Evolutionary conservation across 2,888 invertebrate genomes (phyloP), one percentile per base, ranked within the genome.

Genomic region (Rhagonycha fulva): DNA sequence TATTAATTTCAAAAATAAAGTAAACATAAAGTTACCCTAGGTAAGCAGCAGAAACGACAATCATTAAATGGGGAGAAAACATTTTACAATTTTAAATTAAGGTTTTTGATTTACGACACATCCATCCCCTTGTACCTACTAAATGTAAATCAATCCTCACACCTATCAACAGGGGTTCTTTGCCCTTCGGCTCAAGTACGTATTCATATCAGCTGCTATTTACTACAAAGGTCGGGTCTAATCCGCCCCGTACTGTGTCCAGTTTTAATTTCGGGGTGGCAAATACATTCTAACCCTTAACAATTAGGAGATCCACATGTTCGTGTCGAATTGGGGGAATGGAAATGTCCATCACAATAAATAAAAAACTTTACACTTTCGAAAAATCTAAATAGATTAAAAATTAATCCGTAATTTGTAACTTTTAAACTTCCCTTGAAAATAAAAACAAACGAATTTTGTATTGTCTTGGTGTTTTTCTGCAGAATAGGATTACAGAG

Each of bases 231-330:
- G 82, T 78, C 72, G 78, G 71, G 73, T 79, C 79, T 83, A 81
- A 82, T 82, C 80, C 81, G 76, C 82, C 81, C 83, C 83, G 78
- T 76, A 81, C 81, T 79, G 83, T 75, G 81, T 80, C 83, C 80
- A 81, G 82, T 83, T 85, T 84, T 84, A 84, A 85, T 84, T 84
- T 82, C 78, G 78, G 84, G 83, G 83, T 84, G 82, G 82, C 80
- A 82, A 83, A 82, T 82, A 80, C 81, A 79, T 79, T 81, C 77
- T 79, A 72, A 79, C 82, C 82, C 82, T 80, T 79, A 66, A 83
- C 83, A 83, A 85, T 85, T 84, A 84, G 82, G 81, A 83, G 81
- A 81, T 82, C 83, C 80, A 76, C 81, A 78, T 81, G 78, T 79
- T 80, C 77, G 72, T 76, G 78, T 78, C 19, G 61, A 76, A 76